Conservation (phyloP, 2,888 invertebrate species). For the Copidosoma aretas region DNA sequence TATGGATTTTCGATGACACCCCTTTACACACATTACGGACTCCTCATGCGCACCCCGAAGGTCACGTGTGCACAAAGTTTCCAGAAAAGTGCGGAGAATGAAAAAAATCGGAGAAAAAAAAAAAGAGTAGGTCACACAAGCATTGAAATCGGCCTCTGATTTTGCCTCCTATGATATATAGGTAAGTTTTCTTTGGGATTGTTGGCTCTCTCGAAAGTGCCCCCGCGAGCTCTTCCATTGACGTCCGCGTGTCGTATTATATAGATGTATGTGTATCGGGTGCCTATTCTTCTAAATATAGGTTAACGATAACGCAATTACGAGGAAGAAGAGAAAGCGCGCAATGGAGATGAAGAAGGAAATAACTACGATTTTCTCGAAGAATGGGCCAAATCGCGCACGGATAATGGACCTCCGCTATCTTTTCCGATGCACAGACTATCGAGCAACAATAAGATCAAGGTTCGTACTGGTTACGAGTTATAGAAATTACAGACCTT, state of each 20-base stretch:
- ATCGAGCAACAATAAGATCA: not conserved
- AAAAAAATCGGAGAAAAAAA: slow-evolving; percentile 1
- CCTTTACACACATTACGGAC: not conserved
- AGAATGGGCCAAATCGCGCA: not conserved
- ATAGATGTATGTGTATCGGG: not conserved
- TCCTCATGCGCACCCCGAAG: not conserved
- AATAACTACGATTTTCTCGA: not conserved
- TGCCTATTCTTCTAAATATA: not conserved
- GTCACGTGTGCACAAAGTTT: slow-evolving; percentile 4
- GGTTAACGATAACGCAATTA: slow-evolving; percentile 8
- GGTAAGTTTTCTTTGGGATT: slow-evolving; percentile 5
- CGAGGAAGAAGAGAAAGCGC: not conserved
- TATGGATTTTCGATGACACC: slow-evolving; percentile 23
- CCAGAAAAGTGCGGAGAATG: not conserved
- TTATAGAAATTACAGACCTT: not conserved
- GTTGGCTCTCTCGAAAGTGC: slow-evolving; percentile 2
- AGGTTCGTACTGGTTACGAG: not conserved
- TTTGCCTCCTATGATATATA: not conserved
- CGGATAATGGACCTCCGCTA: not conserved
- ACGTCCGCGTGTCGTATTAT: not conserved
- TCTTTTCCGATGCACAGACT: not conserved
- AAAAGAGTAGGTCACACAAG: slow-evolving; percentile 23
- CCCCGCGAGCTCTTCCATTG: not conserved
- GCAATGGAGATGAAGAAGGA: not conserved
- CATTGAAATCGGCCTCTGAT: slow-evolving; percentile 5